phyloP scores from a whole-genome alignment of 1,140 invertebrate genomes.

The Papilio glaucus region DNA sequence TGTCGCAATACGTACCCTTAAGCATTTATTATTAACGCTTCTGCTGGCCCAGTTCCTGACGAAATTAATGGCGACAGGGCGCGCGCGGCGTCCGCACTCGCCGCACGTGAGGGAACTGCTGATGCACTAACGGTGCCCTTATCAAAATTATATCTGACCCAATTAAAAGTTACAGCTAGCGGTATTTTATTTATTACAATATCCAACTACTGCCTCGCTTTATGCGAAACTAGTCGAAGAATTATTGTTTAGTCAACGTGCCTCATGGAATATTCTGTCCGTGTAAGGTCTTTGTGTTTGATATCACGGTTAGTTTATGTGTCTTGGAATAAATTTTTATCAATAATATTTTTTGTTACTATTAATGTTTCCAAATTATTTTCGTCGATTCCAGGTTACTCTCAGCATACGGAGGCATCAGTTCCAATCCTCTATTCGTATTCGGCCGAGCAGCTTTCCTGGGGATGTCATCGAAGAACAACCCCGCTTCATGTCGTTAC shows the following conservation, averaged over 20 bases:
- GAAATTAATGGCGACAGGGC: neutral
- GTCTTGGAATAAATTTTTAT: too few species aligned
- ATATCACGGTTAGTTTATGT: too few species aligned
- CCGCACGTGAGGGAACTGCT: conserved; percentile 16
- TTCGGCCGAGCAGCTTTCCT: conserved; percentile 89
- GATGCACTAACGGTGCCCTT: conserved; percentile 27
- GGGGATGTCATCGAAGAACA: conserved; percentile 86
- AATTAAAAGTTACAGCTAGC: conserved; percentile 34
- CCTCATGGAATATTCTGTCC: neutral
- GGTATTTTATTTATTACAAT: conserved; percentile 26
- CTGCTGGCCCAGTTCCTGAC: neutral
- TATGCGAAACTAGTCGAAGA: neutral
- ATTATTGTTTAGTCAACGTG: neutral
- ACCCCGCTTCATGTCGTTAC: conserved; percentile 85
- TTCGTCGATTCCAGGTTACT: conserved; percentile 55
- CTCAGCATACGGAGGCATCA: conserved; percentile 77
- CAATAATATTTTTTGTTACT: too few species aligned
- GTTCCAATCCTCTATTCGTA: conserved; percentile 85
- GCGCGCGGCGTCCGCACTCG: too few species aligned
- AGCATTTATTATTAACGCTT: too few species aligned
- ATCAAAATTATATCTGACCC: conserved; percentile 36
- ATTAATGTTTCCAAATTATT: too few species aligned
- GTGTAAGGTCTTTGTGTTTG: neutral
- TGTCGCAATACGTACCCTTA: too few species aligned
- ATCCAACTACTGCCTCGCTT: neutral